These are phyloP conservation scores for Ligdia adustata DNA, from an alignment of 2,888 invertebrate genomes.

Conservation along the genomic window DNA sequence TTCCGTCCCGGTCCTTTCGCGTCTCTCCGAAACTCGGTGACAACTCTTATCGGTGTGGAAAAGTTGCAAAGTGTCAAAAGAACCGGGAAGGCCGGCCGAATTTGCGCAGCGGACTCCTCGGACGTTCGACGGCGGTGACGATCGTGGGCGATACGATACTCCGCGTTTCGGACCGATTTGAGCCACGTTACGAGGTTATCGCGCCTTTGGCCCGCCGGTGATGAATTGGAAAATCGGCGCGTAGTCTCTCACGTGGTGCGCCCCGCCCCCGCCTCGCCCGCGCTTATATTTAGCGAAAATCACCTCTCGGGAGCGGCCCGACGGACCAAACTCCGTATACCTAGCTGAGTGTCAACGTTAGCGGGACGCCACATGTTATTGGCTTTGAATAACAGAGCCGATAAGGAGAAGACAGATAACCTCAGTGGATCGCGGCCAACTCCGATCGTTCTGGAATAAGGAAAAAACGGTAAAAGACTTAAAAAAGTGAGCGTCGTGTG, in stretches of 20 bases:
- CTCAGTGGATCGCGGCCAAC: slow-evolving; percentile 68
- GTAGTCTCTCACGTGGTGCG: slow-evolving; percentile 83
- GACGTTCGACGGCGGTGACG: slow-evolving; percentile 56
- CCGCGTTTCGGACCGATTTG: slow-evolving; percentile 63
- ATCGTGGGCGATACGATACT: slow-evolving; percentile 64
- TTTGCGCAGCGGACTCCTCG: slow-evolving; percentile 60
- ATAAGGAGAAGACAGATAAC: slow-evolving; percentile 80
- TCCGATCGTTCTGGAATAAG: slow-evolving; percentile 70
- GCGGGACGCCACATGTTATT: slow-evolving; percentile 81
- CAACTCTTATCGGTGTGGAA: slow-evolving; percentile 74
- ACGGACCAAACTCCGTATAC: slow-evolving; percentile 68
- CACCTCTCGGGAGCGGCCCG: slow-evolving; percentile 80
- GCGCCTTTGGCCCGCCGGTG: slow-evolving; percentile 78
- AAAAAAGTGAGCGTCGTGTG: slow-evolving; percentile 58
- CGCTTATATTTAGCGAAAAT: slow-evolving; percentile 84
- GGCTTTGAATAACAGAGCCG: slow-evolving; percentile 78
- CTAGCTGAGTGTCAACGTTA: slow-evolving; percentile 78
- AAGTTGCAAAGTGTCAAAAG: slow-evolving; percentile 68
- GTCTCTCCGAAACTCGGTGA: slow-evolving; percentile 55
- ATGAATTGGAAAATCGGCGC: slow-evolving; percentile 84
- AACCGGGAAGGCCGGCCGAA: slow-evolving; percentile 60
- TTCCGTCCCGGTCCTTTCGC: slow-evolving; percentile 34
- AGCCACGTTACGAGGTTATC: slow-evolving; percentile 83
- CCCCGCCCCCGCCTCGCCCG: slow-evolving; percentile 77
- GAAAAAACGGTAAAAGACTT: slow-evolving; percentile 54